A percentile compares a stretch with the other conserved stretches of the same genome.
phyloP scores from a whole-genome alignment of 2,888 invertebrate genomes.

The Hipparchia semele region DNA sequence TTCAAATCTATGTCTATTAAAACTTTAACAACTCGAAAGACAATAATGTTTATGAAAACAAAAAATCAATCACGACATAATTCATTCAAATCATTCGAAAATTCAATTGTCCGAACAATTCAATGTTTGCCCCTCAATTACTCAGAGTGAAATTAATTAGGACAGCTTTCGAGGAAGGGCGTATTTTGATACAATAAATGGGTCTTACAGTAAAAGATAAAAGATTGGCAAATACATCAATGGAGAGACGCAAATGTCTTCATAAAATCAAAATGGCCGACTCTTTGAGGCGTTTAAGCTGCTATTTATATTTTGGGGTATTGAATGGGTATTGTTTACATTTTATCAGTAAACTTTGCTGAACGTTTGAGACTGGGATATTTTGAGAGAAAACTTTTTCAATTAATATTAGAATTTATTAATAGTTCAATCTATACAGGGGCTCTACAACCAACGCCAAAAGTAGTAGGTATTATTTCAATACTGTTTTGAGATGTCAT shows the following conservation, averaged over 20 bases:
- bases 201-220: conserved; percentile 25
- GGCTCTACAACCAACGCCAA: not conserved
- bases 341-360: not conserved
- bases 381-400: not conserved
- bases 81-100: conserved; percentile 13
- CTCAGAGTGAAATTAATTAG: conserved; percentile 27
- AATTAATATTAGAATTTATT: not conserved
- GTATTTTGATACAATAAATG: conserved; percentile 26
- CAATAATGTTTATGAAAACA: no score
- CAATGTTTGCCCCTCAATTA: conserved; percentile 26
- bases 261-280: conserved; percentile 21
- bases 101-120: conserved; percentile 25
- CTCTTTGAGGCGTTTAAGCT: conserved; percentile 12
- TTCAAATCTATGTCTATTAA: not conserved
- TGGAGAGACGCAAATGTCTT: conserved; percentile 22
- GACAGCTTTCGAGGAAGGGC: conserved; percentile 15
- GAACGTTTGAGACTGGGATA: not conserved
- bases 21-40: not conserved
- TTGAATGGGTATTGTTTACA: not conserved
- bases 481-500: no score
- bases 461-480: no score
- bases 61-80: conserved; percentile 4
- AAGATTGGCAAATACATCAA: conserved; percentile 28
- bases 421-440: not conserved
- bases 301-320: conserved; percentile 2